These are phyloP conservation scores for Halisarca cf. caerulea DNA, from an alignment of 37 sponge, comb jelly and placozoan genomes.

Conservation along the genomic window DNA sequence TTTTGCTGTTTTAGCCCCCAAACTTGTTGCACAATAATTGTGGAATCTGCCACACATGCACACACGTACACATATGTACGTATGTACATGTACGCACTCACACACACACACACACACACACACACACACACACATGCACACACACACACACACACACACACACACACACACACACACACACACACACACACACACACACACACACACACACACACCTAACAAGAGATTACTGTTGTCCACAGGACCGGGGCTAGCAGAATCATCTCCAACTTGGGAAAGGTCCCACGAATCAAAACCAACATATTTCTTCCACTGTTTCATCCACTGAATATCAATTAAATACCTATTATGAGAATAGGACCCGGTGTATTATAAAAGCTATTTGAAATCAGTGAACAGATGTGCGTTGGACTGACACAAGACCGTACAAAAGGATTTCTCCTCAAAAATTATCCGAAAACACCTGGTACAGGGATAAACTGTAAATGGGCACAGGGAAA, in stretches of 20 bases:
- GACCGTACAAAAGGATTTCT: no score
- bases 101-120: not conserved
- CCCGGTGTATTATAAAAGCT: no score
- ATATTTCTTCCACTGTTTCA: constrained; percentile 94
- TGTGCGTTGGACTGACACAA: no score
- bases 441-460: no score
- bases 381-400: not conserved
- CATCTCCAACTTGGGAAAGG: constrained; percentile 51
- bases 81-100: not conserved
- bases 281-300: constrained; percentile 90
- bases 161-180: no score
- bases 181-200: not conserved
- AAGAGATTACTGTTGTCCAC: constrained; percentile 86
- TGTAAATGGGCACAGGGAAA: no score
- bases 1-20: no score
- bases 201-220: constrained; percentile 33
- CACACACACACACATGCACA: not conserved
- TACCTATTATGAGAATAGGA: no score
- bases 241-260: constrained; percentile 84
- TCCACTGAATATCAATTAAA: constrained; percentile 77
- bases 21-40: no score
- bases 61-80: no score
- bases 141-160: not conserved
- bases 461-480: no score
- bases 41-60: no score